A percentile compares a stretch with the other conserved stretches of the same genome.
phyloP scores from a whole-genome alignment of 2,888 invertebrate species.

The Osmoderma eremita region DNA sequence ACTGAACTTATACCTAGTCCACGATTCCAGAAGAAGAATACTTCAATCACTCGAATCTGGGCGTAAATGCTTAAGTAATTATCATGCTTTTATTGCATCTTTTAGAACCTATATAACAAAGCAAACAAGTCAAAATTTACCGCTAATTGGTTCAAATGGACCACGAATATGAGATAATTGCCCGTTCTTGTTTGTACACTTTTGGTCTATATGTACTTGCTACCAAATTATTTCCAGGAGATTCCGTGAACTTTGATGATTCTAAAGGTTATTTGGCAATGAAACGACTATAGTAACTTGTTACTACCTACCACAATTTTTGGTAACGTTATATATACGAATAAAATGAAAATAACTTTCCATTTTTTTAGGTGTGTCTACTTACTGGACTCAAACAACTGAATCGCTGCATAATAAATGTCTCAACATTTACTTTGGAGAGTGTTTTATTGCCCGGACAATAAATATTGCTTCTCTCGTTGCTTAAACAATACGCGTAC shows the following conservation, averaged over 20 bases:
- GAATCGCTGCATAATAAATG: conserved; percentile 30
- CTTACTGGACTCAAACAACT: conserved; percentile 8
- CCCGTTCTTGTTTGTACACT: conserved; percentile 1
- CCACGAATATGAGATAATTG: conserved; percentile 11
- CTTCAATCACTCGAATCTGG: too few species aligned
- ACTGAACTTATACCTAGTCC: too few species aligned
- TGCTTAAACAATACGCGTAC: conserved; percentile 29
- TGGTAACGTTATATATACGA: neutral
- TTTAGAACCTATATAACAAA: conserved; percentile 14
- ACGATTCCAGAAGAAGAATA: too few species aligned
- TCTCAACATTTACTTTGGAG: conserved; percentile 36
- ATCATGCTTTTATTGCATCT: conserved; percentile 6
- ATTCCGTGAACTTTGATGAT: neutral
- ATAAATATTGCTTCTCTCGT: conserved; percentile 40
- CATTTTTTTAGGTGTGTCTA: conserved; percentile 11
- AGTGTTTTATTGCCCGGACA: conserved; percentile 36
- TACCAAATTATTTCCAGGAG: neutral
- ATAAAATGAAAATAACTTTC: conserved; percentile 21
- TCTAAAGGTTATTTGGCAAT: neutral
- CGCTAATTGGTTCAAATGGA: conserved; percentile 21
- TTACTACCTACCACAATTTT: conserved; percentile 4
- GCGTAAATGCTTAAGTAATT: neutral
- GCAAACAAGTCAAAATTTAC: conserved; percentile 9
- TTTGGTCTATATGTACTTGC: neutral
- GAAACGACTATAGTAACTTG: neutral